Base-by-base conservation (phyloP, 2,888 invertebrate species). In the Maniola hyperantus region DNA sequence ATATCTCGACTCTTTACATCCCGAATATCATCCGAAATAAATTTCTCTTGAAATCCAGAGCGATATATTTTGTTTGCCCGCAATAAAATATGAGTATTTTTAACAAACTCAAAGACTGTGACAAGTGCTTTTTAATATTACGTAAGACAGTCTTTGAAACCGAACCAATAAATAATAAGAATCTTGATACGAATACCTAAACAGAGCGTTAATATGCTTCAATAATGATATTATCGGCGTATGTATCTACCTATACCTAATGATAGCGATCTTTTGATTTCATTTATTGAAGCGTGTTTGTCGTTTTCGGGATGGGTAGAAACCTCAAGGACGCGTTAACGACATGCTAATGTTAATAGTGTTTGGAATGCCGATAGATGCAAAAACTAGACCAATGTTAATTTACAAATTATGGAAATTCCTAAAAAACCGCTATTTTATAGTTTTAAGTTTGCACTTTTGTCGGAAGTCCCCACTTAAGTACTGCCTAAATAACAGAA, bases 11-110 rank as follows among this genome's bases (percentile, higher is more conserved):
- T 60, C 61, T 61, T 50, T 42, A 50, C 54, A 39, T 54, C 18
- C 65, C 60, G 44, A 57, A 50, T 57, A 58, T 58, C 62, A 26
- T 46, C 26, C 20, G 60, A 61, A 61, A 65, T 55, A 48, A 55
- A 61, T 60, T 48, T 34, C 46, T 34, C 57, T 61, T 39, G 34
- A 46, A 50, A 36, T 42, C 39, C 39, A 13, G 20, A 42, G 39
- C 39, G 57, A 57, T 57, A 55, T 39, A 39, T 55, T 55, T 39
- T 36, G 39, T 57, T 42, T 20, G 57, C 39, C 57, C 42, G 57
- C 57, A 42, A 57, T 57, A 42, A 57, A 57, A 42, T 42, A 57
- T 57, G 42, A 10, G 39, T 42, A 39, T 57, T 57, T 57, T 57
- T 20, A 13, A 55, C 55, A 57, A 42, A 42, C 57, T 57, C 20